Evolutionary conservation across 2,113 vertebrate genomes (phyloP), one percentile per base, ranked within the genome.

Genomic region (Ariopsis seemanni): DNA sequence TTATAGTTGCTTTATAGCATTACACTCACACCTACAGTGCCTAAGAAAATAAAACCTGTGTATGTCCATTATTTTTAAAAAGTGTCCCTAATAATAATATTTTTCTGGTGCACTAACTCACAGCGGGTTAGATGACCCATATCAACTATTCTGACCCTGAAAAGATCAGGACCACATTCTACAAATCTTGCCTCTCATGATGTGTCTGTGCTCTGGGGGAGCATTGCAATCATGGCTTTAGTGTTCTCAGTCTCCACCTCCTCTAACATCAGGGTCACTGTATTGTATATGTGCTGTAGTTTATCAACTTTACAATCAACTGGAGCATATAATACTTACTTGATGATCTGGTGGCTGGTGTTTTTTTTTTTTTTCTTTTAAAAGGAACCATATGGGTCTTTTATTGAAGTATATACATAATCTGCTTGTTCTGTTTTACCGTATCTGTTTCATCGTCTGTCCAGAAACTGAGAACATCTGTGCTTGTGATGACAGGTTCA

Each of bases 131-230:
- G 18, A 78, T 58, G 53, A 80, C 53, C 53, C 52, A 34, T 30
- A 58, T 57, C 12, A 80, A 80, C 18, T 80, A 80, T 80, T 58
- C 53, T 80, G 78, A 30, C 78, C 55, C n/a, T 58, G n/a, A 27
- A 80, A 80, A 58, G 53, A 17, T 80, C 78, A 80, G 78, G 15
- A 2, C 78, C 53, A 57, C n/a, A 30, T 58, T 34, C n/a, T 80
- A 80, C 78, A 80, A 80, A 80, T 80, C 78, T 34, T 34, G 15
- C 27, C 27, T 80, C 53, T 80, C 27, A 20, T 30, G 27, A 58
- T 80, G 78, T 58, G n/a, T 53, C 78, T 27, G 7, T 30, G 53
- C 78, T 80, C n/a, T 58, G 17, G 78, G 53, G 27, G 17, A 57
- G 55, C 27, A 11, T 30, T 57, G 77, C 77, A 79, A 14, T 18